Percentiles rank a stretch among this genome's conserved stretches.
phyloP scores from a whole-genome alignment of 2,797 vertebrate genomes.

The Thalassophryne amazonica region DNA sequence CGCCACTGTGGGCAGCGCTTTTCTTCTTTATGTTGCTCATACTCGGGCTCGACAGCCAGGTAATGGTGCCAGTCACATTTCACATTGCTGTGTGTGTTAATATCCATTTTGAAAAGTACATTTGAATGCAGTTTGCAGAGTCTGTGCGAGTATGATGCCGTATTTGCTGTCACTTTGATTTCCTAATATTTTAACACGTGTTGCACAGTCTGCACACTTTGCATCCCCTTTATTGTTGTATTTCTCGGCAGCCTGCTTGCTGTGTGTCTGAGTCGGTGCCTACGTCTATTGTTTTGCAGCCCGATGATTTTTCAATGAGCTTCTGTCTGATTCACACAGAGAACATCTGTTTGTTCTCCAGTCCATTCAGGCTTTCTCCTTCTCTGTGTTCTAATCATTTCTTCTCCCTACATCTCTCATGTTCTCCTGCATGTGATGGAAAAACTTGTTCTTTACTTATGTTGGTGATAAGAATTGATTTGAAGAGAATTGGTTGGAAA shows the following conservation, averaged over 20 bases:
- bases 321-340: constrained; percentile 74
- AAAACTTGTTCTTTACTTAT: too few species aligned
- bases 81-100: not conserved
- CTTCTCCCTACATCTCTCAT: constrained; percentile 3
- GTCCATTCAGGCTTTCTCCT: constrained; percentile 60
- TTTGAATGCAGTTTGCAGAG: not conserved
- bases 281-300: constrained; percentile 65
- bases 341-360: constrained; percentile 50
- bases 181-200: not conserved
- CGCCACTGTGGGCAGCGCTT: constrained; percentile 83
- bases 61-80: constrained; percentile 29
- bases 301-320: constrained; percentile 69
- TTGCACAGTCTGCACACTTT: constrained; percentile 3
- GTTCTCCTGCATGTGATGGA: too few species aligned
- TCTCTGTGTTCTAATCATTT: constrained; percentile 40
- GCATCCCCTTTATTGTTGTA: constrained; percentile 25
- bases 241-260: constrained; percentile 49
- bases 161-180: not conserved
- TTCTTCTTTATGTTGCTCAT: constrained; percentile 87
- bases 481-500: too few species aligned
- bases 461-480: too few species aligned
- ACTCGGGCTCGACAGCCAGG: constrained; percentile 85
- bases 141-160: not conserved
- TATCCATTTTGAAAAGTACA: not conserved
- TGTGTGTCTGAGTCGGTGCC: constrained; percentile 45